Conservation (phyloP, 2,888 invertebrate species). For the Oegoconia quadripuncta region DNA sequence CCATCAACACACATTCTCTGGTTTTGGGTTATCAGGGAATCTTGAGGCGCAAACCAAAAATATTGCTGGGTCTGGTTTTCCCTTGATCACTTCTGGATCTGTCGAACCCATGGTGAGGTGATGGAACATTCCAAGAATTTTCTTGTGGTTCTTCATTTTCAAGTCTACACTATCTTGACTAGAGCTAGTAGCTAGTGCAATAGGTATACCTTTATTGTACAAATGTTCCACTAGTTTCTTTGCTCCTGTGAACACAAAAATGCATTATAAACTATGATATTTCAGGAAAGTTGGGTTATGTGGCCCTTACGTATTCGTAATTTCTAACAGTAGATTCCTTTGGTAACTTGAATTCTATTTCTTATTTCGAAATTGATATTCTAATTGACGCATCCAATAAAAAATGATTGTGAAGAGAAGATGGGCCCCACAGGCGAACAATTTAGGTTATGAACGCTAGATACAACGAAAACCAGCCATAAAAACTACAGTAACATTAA, state of each 20-base stretch:
- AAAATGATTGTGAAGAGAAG: no score
- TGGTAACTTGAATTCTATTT: no score
- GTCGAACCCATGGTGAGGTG: slow-evolving; percentile 89
- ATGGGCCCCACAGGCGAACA: no score
- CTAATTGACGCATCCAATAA: no score
- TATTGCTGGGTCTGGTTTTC: slow-evolving; percentile 94
- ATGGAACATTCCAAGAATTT: slow-evolving; percentile 82
- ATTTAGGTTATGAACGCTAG: no score
- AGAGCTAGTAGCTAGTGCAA: slow-evolving; percentile 93
- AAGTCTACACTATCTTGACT: slow-evolving; percentile 83
- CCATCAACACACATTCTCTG: slow-evolving; percentile 67
- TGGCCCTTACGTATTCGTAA: no score
- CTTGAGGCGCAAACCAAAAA: slow-evolving; percentile 87
- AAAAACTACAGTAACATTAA: no score
- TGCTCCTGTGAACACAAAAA: slow-evolving; percentile 80
- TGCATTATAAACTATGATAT: slow-evolving; percentile 5
- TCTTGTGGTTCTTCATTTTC: slow-evolving; percentile 83
- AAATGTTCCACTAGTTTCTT: slow-evolving; percentile 87
- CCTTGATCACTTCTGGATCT: slow-evolving; percentile 89
- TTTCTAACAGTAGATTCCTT: no score
- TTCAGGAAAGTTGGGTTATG: no score
- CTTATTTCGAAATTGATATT: no score
- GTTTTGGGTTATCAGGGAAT: slow-evolving; percentile 83
- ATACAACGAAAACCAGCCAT: no score
- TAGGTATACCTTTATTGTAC: slow-evolving; percentile 84